A percentile compares a stretch with the other conserved stretches of the same genome.
Conservation (phyloP, 2,888 invertebrate genomes). For the Apamea epomidion region DNA sequence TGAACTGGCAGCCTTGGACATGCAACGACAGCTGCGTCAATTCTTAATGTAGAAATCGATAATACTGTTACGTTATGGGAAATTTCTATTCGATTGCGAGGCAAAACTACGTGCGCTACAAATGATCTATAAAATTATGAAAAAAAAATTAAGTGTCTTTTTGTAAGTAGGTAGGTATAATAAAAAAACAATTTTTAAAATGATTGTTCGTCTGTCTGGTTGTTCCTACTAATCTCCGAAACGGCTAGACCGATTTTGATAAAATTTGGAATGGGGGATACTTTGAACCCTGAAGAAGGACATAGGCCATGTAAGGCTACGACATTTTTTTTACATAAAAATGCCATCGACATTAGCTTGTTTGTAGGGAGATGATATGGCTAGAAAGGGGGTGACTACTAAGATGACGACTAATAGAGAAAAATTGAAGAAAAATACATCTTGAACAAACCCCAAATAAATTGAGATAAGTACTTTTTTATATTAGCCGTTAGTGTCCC, state of each 20-base stretch:
- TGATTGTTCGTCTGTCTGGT: too few species aligned
- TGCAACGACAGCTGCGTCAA: constrained; percentile 53
- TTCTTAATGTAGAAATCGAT: constrained; percentile 52
- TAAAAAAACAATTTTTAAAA: too few species aligned
- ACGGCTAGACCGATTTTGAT: background rate
- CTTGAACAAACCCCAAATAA: background rate
- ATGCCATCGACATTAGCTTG: background rate
- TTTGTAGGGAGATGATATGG: background rate
- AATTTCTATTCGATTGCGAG: background rate
- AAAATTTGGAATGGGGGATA: background rate
- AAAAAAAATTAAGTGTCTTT: background rate
- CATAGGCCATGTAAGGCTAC: too few species aligned
- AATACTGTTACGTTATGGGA: constrained; percentile 16
- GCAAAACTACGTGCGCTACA: background rate
- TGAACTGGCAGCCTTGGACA: constrained; percentile 58
- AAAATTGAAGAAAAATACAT: background rate
- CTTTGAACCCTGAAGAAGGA: too few species aligned
- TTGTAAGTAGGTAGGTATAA: background rate
- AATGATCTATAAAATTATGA: background rate
- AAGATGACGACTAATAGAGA: background rate
- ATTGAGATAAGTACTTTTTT: too few species aligned
- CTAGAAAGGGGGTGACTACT: background rate
- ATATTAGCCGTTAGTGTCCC: too few species aligned
- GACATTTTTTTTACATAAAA: background rate
- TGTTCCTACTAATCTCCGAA: background rate